Evolutionary conservation across 2,888 invertebrate species (phyloP).

Genomic region (Sycophila texana): DNA sequence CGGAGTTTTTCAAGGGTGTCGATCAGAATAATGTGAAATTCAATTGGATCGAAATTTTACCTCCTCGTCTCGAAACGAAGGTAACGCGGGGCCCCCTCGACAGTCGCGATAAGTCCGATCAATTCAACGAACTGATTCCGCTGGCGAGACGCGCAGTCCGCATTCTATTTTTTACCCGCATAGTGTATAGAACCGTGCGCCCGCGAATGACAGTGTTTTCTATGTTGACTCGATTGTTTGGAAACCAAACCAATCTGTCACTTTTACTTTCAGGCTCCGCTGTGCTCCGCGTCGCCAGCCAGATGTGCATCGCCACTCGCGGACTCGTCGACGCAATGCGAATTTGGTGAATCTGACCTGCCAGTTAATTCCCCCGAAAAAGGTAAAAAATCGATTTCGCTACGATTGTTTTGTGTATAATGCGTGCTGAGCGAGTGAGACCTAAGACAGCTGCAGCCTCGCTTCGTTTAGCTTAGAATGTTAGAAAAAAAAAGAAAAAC

Average conservation of each 20-base stretch:
- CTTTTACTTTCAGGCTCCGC: conserved; percentile 10
- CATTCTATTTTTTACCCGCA: conserved; percentile 13
- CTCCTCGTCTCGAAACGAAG: background rate
- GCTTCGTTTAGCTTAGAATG: background rate
- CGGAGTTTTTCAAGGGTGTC: conserved; percentile 26
- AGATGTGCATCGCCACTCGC: conserved; percentile 9
- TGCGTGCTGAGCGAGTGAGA: background rate
- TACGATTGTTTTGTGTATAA: background rate
- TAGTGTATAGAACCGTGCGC: background rate
- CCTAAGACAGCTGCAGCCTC: conserved; percentile 1
- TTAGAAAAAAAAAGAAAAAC: background rate
- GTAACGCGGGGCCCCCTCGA: background rate
- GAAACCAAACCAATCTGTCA: conserved; percentile 29
- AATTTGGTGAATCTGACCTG: conserved; percentile 5
- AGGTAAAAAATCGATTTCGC: conserved; percentile 4
- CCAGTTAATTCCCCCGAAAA: background rate
- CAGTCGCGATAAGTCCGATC: too few relatives aligned
- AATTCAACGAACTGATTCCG: background rate
- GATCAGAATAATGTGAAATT: conserved; percentile 24
- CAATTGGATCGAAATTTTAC: background rate
- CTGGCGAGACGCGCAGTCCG: too few relatives aligned
- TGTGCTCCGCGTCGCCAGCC: conserved; percentile 11
- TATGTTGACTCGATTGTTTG: conserved; percentile 26
- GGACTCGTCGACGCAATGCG: background rate
- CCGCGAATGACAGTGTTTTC: conserved; percentile 19